Evolutionary conservation across 2,797 vertebrate species (phyloP).

Genomic region (Antennarius maculatus): DNA sequence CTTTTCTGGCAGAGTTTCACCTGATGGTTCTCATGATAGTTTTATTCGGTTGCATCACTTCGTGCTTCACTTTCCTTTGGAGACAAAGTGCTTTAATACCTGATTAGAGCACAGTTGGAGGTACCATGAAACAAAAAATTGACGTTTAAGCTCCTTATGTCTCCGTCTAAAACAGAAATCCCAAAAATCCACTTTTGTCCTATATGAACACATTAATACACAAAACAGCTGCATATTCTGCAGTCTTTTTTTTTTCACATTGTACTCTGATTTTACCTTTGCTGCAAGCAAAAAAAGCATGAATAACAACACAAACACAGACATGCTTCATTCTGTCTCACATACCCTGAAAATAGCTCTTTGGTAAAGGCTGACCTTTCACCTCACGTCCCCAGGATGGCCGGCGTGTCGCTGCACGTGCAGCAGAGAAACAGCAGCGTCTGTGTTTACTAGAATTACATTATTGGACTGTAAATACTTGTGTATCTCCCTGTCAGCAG

Average conservation of each 20-base stretch:
- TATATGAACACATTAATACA: background rate
- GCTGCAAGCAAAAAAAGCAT: background rate
- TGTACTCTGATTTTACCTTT: too few species aligned
- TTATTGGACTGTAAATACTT: constrained; percentile 10
- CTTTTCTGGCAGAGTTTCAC: constrained; percentile 12
- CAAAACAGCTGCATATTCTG: background rate
- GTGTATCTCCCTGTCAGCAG: constrained; percentile 23
- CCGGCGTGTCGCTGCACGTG: background rate
- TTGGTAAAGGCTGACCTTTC: constrained; percentile 11
- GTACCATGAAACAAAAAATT: background rate
- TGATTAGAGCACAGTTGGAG: constrained; percentile 26
- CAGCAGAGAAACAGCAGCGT: background rate
- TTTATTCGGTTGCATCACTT: constrained; percentile 34
- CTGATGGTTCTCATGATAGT: constrained; percentile 32
- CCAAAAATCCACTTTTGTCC: constrained; percentile 3
- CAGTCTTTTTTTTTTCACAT: constrained; percentile 1
- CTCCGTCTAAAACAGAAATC: constrained; percentile 13
- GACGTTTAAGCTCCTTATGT: constrained; percentile 28
- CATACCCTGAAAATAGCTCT: background rate
- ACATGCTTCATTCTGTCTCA: background rate
- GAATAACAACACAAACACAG: constrained; percentile 7
- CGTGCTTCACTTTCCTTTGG: constrained; percentile 17
- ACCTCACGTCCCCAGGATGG: constrained; percentile 20
- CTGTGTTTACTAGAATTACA: constrained; percentile 25
- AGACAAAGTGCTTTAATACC: constrained; percentile 27